phyloP scores from a whole-genome alignment of 2,888 invertebrate genomes.

The Scaeva pyrastri region DNA sequence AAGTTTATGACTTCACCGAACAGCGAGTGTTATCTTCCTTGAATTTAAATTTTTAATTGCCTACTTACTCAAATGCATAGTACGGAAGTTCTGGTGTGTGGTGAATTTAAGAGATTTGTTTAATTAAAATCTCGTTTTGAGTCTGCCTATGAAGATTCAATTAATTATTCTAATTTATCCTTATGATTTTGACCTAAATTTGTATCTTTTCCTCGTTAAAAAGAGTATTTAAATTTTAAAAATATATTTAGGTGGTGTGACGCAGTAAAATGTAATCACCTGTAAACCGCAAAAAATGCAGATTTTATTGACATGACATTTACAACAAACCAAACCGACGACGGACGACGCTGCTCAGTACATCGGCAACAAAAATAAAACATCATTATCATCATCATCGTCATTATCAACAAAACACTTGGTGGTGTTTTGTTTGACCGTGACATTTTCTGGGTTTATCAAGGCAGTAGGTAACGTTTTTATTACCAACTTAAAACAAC shows the following conservation, averaged over 20 bases:
- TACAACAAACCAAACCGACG: slow-evolving; percentile 9
- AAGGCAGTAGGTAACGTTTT: slow-evolving; percentile 48
- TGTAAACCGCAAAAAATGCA: slow-evolving; percentile 32
- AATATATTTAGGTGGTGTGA: background rate
- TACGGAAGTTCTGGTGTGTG: slow-evolving; percentile 52
- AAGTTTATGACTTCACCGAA: slow-evolving; percentile 10
- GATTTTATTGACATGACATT: slow-evolving; percentile 16
- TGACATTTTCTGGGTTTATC: slow-evolving; percentile 60
- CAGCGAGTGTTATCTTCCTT: slow-evolving; percentile 40
- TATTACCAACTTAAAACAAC: slow-evolving; percentile 17
- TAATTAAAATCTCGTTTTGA: slow-evolving; percentile 32
- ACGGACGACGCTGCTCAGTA: too few relatives aligned
- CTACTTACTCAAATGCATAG: slow-evolving; percentile 10
- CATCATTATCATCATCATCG: too few relatives aligned
- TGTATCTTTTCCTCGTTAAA: background rate
- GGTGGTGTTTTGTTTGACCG: slow-evolving; percentile 44
- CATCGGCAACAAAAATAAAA: slow-evolving; percentile 4
- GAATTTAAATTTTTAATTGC: slow-evolving; percentile 40
- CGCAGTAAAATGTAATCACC: slow-evolving; percentile 27
- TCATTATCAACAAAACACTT: slow-evolving; percentile 35
- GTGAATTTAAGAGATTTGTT: slow-evolving; percentile 14
- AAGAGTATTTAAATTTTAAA: background rate
- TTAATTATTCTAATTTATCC: slow-evolving; percentile 11
- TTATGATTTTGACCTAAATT: slow-evolving; percentile 23
- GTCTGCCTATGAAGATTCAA: background rate